Conservation (phyloP, 2,797 vertebrate genomes). For the Sandelia bainsii region DNA sequence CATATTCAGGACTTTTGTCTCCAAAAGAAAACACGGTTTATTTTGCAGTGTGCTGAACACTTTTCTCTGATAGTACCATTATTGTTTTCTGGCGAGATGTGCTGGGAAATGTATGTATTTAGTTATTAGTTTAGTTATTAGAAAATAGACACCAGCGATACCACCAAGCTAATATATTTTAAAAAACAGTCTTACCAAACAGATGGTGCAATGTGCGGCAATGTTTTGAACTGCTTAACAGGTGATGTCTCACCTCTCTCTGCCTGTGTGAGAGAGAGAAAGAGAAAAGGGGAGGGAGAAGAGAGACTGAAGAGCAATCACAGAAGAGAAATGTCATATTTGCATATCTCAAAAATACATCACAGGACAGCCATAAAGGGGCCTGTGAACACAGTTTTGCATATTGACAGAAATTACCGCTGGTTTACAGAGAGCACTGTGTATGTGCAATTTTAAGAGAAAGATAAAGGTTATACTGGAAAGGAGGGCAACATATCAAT, state of each 20-base stretch:
- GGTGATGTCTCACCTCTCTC: conserved; percentile 60
- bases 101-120: too few relatives aligned
- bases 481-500: conserved; percentile 39
- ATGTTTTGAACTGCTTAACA: conserved; percentile 53
- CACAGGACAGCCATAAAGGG: conserved; percentile 66
- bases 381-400: conserved; percentile 68
- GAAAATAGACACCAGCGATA: not conserved
- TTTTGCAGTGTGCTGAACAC: not conserved
- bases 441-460: conserved; percentile 67
- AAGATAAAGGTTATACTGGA: conserved; percentile 69
- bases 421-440: conserved; percentile 57
- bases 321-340: conserved; percentile 78
- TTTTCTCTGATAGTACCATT: not conserved
- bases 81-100: not conserved
- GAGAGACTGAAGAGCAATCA: conserved; percentile 63
- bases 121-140: too few relatives aligned
- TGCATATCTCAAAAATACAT: conserved; percentile 80
- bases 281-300: conserved; percentile 6
- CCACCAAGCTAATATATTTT: not conserved
- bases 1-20: too few relatives aligned
- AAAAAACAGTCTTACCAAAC: conserved; percentile 14
- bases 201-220: conserved; percentile 51
- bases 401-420: conserved; percentile 69
- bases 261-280: conserved; percentile 14
- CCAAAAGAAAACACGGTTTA: not conserved